Evolutionary conservation across 2,888 invertebrate species (phyloP).

Genomic region (Aphodius granarius): DNA sequence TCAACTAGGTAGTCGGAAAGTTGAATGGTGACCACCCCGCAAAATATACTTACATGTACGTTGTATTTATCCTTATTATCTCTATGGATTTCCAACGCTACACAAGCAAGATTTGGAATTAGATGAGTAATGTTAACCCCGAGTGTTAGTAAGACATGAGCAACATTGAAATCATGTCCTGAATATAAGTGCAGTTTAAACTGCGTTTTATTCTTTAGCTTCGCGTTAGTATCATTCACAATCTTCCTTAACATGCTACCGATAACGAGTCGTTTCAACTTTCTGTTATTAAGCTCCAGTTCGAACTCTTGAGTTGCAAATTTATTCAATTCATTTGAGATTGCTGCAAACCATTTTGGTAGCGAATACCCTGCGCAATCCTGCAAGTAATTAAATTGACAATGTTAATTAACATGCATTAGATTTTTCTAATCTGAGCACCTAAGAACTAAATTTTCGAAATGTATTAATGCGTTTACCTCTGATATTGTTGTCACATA

Average conservation of each 20-base stretch:
- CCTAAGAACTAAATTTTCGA: too few relatives aligned
- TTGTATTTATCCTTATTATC: too few relatives aligned
- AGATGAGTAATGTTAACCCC: too few relatives aligned
- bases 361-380: background rate
- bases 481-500: background rate
- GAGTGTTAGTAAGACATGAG: background rate
- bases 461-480: background rate
- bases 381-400: background rate
- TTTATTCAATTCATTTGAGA: background rate
- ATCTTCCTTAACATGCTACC: background rate
- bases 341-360: background rate
- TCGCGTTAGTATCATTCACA: background rate
- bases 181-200: background rate
- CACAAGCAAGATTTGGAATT: too few relatives aligned
- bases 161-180: background rate
- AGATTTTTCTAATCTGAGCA: too few relatives aligned
- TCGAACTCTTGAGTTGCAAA: background rate
- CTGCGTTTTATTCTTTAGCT: background rate
- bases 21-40: too few relatives aligned
- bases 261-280: background rate
- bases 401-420: background rate
- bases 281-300: background rate
- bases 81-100: too few relatives aligned
- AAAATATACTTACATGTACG: background rate
- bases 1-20: too few relatives aligned